A percentile compares a stretch with the other conserved stretches of the same genome.
Evolutionary conservation across 2,113 vertebrate genomes (phyloP).

Genomic region (Dicrurus megarhynchus): DNA sequence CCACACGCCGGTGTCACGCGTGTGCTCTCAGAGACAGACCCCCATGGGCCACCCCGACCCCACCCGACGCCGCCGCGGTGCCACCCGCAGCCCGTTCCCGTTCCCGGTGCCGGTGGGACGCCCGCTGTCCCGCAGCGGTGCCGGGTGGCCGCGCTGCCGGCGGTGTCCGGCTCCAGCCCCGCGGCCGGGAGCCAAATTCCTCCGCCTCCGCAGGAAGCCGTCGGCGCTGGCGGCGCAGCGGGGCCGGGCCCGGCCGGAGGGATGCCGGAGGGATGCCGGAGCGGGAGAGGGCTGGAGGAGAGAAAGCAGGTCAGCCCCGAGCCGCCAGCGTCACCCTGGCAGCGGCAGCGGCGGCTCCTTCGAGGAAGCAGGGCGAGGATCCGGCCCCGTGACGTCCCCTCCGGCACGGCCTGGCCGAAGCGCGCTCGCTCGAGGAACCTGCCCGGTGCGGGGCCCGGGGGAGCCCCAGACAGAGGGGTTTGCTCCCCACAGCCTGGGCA

Average conservation of each 20-base stretch:
- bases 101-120: too few species aligned
- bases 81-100: background rate
- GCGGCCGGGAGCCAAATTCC: background rate
- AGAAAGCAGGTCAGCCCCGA: background rate
- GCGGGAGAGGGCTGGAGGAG: background rate
- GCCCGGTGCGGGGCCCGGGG: background rate
- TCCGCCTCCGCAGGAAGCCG: constrained; percentile 38
- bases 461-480: fast-evolving
- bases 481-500: background rate
- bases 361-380: constrained; percentile 40
- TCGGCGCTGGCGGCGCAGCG: background rate
- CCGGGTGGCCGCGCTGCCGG: background rate
- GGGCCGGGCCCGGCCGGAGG: background rate
- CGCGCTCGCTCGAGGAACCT: background rate
- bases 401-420: background rate
- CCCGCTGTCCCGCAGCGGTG: background rate
- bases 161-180: background rate
- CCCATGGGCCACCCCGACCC: background rate
- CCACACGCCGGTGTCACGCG: background rate
- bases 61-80: background rate
- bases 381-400: background rate
- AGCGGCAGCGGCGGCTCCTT: constrained; percentile 34
- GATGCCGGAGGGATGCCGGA: background rate
- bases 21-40: background rate
- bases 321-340: constrained; percentile 54